phyloP scores from a whole-genome alignment of 2,113 vertebrate species.

The Petrocephalus microphthalmus region DNA sequence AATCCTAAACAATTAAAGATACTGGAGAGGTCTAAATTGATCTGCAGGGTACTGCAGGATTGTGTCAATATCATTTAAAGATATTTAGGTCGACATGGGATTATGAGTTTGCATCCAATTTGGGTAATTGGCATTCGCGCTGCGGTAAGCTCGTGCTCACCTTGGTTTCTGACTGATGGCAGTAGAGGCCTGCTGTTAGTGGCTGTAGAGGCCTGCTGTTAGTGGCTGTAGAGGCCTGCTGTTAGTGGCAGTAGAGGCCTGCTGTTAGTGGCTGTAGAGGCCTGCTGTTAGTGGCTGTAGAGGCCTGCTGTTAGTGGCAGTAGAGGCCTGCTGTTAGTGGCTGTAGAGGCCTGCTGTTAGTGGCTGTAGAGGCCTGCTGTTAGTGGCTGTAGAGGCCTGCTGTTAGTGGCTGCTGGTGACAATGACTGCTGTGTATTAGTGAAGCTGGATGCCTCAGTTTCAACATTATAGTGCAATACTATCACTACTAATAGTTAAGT shows the following conservation, averaged over 20 bases:
- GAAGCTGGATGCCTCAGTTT: not conserved
- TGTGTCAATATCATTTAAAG: conserved; percentile 35
- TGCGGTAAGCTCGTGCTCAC: not conserved
- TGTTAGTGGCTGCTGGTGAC: not conserved
- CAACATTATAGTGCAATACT: not conserved
- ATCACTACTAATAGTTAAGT: not conserved
- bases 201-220: not conserved
- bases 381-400: too few species aligned
- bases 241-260: too few species aligned
- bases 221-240: not conserved
- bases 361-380: too few species aligned
- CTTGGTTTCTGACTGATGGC: not conserved
- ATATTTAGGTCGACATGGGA: conserved; percentile 52
- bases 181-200: not conserved
- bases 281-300: too few species aligned
- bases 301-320: too few species aligned
- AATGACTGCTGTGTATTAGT: not conserved
- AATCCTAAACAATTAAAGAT: not conserved
- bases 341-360: too few species aligned
- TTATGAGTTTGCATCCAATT: conserved; percentile 57
- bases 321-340: too few species aligned
- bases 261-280: too few species aligned
- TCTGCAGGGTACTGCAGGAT: conserved; percentile 35
- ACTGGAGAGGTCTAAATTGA: conserved; percentile 33
- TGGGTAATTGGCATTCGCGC: conserved; percentile 26